Conservation (phyloP, 2,113 vertebrate species). For the Poecile atricapillus region DNA sequence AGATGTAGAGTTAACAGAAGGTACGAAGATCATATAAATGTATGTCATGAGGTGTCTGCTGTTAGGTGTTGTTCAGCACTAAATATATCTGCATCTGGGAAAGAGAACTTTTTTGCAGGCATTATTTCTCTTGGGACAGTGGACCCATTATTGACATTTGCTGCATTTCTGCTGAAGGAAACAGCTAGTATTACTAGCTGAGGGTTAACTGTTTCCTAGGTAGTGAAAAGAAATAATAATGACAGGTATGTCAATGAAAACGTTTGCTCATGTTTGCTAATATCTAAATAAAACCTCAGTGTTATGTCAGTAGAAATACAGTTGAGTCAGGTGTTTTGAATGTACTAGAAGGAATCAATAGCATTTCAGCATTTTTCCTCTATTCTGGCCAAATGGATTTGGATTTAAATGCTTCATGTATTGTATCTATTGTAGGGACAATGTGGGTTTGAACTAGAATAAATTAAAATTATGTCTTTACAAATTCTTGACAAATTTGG, state of each 20-base stretch:
- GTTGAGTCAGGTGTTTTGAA: slow-evolving; percentile 75
- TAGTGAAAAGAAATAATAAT: not conserved
- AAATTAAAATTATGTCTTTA: not conserved
- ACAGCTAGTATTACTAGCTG: not conserved
- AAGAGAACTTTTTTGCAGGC: slow-evolving; percentile 63
- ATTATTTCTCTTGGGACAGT: slow-evolving; percentile 50
- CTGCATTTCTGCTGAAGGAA: slow-evolving; percentile 11
- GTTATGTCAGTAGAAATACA: slow-evolving; percentile 71
- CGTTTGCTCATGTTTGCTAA: slow-evolving; percentile 42
- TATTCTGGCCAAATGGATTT: slow-evolving; percentile 68
- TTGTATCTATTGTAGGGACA: slow-evolving; percentile 28
- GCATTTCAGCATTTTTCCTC: slow-evolving; percentile 66
- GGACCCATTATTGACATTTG: not conserved
- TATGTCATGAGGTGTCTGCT: slow-evolving; percentile 18
- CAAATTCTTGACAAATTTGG: not conserved
- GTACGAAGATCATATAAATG: slow-evolving; percentile 33
- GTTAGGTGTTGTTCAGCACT: slow-evolving; percentile 19
- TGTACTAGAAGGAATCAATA: slow-evolving; percentile 70
- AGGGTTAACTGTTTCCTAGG: slow-evolving; percentile 38
- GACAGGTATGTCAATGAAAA: not conserved
- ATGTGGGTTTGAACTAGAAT: not conserved
- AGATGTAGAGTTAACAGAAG: slow-evolving; percentile 26
- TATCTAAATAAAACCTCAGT: slow-evolving; percentile 68
- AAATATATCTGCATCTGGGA: slow-evolving; percentile 44
- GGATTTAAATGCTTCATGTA: slow-evolving; percentile 54